phyloP scores from a whole-genome alignment of 92 coral and sea anemone genomes.

The Epizoanthus stellaris region DNA sequence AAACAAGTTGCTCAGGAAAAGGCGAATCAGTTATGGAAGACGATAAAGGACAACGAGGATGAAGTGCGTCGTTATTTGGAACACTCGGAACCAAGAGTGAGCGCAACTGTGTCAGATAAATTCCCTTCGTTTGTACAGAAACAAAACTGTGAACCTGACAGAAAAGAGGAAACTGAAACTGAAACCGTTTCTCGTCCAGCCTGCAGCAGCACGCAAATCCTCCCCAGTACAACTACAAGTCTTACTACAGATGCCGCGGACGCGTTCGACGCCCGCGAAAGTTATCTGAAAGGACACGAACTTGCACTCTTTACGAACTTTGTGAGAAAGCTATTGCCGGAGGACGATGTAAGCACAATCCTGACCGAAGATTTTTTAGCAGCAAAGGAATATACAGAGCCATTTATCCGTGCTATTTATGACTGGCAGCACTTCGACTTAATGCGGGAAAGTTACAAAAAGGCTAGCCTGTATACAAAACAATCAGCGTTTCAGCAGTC shows the following conservation, averaged over 20 bases:
- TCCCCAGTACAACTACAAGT: background rate
- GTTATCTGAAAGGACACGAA: constrained; percentile 3
- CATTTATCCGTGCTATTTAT: background rate
- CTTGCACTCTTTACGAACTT: background rate
- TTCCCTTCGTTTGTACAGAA: background rate
- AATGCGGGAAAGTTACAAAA: background rate
- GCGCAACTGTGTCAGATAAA: background rate
- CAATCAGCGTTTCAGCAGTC: constrained; percentile 5
- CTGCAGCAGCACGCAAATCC: background rate
- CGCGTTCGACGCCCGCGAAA: background rate
- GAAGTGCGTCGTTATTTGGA: constrained; percentile 15
- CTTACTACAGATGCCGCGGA: background rate
- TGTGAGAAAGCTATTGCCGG: background rate
- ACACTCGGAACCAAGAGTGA: background rate
- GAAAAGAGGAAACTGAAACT: background rate
- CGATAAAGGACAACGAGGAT: constrained; percentile 13
- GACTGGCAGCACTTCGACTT: background rate
- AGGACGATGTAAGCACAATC: background rate
- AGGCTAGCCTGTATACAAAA: background rate
- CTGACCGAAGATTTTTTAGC: constrained; percentile 1
- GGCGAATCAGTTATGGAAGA: constrained; percentile 16
- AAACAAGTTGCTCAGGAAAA: constrained; percentile 22
- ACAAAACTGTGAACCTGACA: background rate
- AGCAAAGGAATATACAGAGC: constrained; percentile 1
- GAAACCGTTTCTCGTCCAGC: background rate